phyloP scores from a whole-genome alignment of 1,140 invertebrate genomes.

The Drosophila jambulina region DNA sequence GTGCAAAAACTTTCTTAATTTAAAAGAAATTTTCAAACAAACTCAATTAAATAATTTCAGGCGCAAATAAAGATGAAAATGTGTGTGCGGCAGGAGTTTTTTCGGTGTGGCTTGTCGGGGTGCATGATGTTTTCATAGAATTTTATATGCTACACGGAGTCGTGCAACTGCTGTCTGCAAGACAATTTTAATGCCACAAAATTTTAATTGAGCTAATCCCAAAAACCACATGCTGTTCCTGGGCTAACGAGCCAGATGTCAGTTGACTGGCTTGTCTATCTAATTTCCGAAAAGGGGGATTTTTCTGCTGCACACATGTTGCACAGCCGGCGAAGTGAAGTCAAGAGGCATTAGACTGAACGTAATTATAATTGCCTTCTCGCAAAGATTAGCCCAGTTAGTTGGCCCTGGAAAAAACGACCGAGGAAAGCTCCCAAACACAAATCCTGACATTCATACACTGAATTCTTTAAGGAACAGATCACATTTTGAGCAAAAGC shows the following conservation, averaged over 20 bases:
- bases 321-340: constrained; percentile 52
- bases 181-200: constrained; percentile 75
- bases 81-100: constrained; percentile 31
- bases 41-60: constrained; percentile 83
- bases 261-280: constrained; percentile 34
- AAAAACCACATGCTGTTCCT: constrained; percentile 62
- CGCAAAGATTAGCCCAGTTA: constrained; percentile 62
- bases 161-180: constrained; percentile 45
- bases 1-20: constrained; percentile 81
- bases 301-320: constrained; percentile 42
- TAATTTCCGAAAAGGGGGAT: constrained; percentile 48
- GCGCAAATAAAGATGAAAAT: constrained; percentile 75
- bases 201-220: constrained; percentile 81
- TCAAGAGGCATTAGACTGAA: constrained; percentile 54
- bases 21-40: constrained; percentile 83
- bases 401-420: constrained; percentile 48
- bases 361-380: constrained; percentile 72
- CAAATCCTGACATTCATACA: constrained; percentile 3
- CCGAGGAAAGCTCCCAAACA: neutral
- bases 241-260: constrained; percentile 75
- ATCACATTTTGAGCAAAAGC: constrained; percentile 5
- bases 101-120: constrained; percentile 1
- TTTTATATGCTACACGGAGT: constrained; percentile 27
- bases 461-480: neutral
- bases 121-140: constrained; percentile 49